Percentiles rank a stretch among this genome's conserved stretches.
phyloP scores from a whole-genome alignment of 2,797 vertebrate species.

The Poecile montanus region DNA sequence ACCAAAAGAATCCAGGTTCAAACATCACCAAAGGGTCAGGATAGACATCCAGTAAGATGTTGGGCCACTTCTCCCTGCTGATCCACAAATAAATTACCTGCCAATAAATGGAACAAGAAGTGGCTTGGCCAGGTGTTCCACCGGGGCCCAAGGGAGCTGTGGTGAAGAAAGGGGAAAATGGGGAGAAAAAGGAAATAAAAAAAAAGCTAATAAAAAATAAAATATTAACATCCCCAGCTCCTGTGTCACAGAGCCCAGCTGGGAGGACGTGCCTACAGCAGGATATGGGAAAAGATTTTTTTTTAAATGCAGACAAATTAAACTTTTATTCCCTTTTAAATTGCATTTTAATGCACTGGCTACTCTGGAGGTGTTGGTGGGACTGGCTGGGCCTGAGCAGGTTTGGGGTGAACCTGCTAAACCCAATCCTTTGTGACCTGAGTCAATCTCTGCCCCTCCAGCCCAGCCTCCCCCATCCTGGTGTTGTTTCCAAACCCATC shows the following conservation, averaged over 20 bases:
- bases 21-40: neutral
- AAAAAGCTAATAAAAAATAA: neutral
- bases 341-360: neutral
- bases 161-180: neutral
- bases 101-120: constrained; percentile 40
- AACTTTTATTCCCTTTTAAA: constrained; percentile 2
- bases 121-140: constrained; percentile 28
- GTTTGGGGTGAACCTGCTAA: neutral
- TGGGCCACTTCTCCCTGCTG: neutral
- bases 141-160: neutral
- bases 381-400: neutral
- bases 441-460: neutral
- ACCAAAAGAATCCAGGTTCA: neutral
- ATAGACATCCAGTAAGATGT: neutral
- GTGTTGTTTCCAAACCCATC: neutral
- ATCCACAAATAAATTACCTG: neutral
- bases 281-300: neutral
- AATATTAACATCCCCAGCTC: neutral
- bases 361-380: neutral
- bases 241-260: neutral
- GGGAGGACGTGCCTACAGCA: neutral
- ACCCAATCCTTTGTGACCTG: rapidly evolving
- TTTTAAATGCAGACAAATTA: neutral
- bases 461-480: neutral
- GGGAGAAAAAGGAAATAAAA: rapidly evolving